A percentile compares a stretch with the other conserved stretches of the same genome.
Evolutionary conservation across 2,113 vertebrate species (phyloP).

Genomic region (Tragelaphus buxtoni): DNA sequence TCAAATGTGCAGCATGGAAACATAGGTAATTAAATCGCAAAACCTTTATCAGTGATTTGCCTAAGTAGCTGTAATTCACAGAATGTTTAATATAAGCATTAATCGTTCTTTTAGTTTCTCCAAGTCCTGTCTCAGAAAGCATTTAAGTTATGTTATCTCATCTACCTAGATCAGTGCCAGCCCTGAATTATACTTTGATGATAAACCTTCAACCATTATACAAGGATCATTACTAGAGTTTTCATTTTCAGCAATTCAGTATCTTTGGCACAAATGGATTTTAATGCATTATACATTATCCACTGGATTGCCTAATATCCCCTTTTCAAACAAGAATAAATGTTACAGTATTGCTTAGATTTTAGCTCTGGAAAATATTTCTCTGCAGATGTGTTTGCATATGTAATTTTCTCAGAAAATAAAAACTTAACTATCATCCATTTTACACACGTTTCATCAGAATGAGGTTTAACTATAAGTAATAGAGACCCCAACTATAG

Average conservation of each 20-base stretch:
- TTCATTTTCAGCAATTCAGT: neutral
- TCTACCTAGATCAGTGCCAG: conserved; percentile 16
- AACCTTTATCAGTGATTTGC: conserved; percentile 13
- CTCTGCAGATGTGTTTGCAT: conserved; percentile 29
- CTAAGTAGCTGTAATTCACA: neutral
- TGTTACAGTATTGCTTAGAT: neutral
- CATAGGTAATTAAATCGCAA: neutral
- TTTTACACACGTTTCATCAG: neutral
- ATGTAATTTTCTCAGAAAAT: conserved; percentile 31
- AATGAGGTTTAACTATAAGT: neutral
- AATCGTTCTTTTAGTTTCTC: conserved; percentile 23
- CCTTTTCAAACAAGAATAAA: neutral
- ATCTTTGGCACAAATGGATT: neutral
- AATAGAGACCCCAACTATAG: neutral
- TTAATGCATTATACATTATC: conserved; percentile 18
- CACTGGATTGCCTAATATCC: neutral
- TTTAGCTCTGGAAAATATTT: conserved; percentile 2
- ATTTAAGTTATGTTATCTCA: conserved; percentile 24
- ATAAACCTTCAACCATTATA: conserved; percentile 3
- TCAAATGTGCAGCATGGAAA: neutral
- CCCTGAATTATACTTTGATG: conserved; percentile 38
- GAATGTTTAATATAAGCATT: neutral
- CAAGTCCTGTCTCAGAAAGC: neutral
- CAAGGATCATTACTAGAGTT: conserved; percentile 19
- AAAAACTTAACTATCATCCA: neutral